These are phyloP conservation scores for Trissolcus brochymenae DNA, from an alignment of 2,888 invertebrate species.

Conservation along the genomic window DNA sequence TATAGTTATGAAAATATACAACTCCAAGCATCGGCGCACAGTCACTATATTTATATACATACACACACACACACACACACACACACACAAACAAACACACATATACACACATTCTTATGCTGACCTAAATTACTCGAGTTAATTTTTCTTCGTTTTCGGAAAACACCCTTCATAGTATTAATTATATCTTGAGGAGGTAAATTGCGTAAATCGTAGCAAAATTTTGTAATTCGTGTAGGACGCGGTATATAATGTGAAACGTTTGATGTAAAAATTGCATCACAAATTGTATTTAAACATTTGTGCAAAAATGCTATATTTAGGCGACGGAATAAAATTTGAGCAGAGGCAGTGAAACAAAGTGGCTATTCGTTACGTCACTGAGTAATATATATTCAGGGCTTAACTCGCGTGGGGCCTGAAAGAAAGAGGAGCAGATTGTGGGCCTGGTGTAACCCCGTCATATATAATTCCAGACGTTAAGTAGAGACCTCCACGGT, in stretches of 20 bases:
- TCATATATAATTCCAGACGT: slow-evolving; percentile 73
- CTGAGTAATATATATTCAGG: slow-evolving; percentile 67
- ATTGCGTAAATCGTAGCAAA: too few species aligned
- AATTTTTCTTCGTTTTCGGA: slow-evolving; percentile 6
- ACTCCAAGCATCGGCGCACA: slow-evolving; percentile 27
- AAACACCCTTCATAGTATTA: too few species aligned
- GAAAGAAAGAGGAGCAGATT: slow-evolving; percentile 65
- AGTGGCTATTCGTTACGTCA: slow-evolving; percentile 65
- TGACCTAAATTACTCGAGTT: slow-evolving; percentile 43
- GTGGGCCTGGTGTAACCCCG: slow-evolving; percentile 53
- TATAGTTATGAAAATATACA: slow-evolving; percentile 49
- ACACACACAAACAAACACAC: too few species aligned
- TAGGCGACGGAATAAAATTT: slow-evolving; percentile 29
- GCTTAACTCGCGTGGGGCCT: slow-evolving; percentile 63
- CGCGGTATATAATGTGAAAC: too few species aligned
- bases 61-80: too few species aligned
- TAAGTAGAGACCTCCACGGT: slow-evolving; percentile 75
- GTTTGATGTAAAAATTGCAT: too few species aligned
- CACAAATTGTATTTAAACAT: too few species aligned
- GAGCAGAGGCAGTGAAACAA: slow-evolving; percentile 32
- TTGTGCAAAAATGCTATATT: too few species aligned
- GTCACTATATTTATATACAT: neutral
- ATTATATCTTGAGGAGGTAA: too few species aligned
- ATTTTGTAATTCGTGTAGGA: too few species aligned
- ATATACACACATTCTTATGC: slow-evolving; percentile 33